A percentile compares a stretch with the other conserved stretches of the same genome.
Evolutionary conservation across 2,797 vertebrate species (phyloP).

Genomic region (Helarctos malayanus): DNA sequence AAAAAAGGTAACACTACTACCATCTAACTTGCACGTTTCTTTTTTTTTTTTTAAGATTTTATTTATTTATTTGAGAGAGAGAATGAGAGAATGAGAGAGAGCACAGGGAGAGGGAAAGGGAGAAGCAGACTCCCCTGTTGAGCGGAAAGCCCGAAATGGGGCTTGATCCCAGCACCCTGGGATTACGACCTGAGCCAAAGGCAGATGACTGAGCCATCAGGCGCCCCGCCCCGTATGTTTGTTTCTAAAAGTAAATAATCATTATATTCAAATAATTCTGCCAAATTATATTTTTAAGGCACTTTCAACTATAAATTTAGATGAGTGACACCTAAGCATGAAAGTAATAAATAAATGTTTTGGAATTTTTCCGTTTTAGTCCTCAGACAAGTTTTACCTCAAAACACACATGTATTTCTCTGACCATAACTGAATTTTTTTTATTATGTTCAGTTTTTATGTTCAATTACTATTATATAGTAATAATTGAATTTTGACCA

Average conservation of each 20-base stretch:
- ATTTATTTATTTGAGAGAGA: no score
- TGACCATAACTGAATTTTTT: background rate
- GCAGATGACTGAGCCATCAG: no score
- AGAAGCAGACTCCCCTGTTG: no score
- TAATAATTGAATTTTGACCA: background rate
- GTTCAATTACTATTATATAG: no score
- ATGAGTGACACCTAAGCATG: background rate
- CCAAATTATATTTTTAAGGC: background rate
- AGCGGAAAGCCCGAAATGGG: no score
- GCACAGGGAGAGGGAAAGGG: no score
- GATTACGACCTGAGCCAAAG: no score
- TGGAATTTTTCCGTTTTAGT: background rate
- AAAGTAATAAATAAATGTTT: background rate
- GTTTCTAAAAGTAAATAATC: background rate
- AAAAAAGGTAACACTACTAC: background rate
- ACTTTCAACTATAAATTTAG: background rate
- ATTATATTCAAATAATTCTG: background rate
- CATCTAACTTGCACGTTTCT: background rate
- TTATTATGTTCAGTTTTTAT: no score
- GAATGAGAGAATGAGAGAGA: no score
- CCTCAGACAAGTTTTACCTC: background rate
- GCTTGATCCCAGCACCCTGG: no score
- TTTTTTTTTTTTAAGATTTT: background rate
- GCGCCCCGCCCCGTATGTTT: background rate
- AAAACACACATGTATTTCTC: background rate